Percentiles rank a stretch among this genome's conserved stretches.
Conservation (phyloP, 2,888 invertebrate species). For the Caradrina kadenii region DNA sequence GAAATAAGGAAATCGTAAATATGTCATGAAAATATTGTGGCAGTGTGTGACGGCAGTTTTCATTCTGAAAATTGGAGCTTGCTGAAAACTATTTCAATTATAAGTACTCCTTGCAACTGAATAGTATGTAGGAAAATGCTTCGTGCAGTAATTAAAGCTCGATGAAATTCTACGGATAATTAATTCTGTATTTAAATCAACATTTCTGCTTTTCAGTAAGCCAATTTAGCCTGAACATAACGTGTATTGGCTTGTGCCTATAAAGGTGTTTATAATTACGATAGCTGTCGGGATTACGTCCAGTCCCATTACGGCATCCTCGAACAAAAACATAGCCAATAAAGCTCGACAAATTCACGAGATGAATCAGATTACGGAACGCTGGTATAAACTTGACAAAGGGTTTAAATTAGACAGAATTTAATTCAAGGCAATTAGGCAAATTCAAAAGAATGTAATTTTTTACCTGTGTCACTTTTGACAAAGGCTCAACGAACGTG, state of each 20-base stretch:
- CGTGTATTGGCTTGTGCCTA: conserved; percentile 7
- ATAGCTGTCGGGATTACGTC: conserved; percentile 17
- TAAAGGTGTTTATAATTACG: conserved; percentile 34
- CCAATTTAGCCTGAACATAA: conserved; percentile 7
- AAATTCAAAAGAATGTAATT: conserved; percentile 56
- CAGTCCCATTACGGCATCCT: conserved; percentile 26
- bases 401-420: conserved; percentile 54
- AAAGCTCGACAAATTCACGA: conserved; percentile 36
- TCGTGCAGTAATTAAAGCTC: conserved; percentile 2
- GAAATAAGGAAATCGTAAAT: conserved; percentile 20
- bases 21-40: conserved; percentile 5
- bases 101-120: background rate
- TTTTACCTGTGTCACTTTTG: conserved; percentile 59
- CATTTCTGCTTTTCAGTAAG: background rate
- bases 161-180: background rate
- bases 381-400: conserved; percentile 47
- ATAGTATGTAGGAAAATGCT: background rate
- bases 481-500: conserved; percentile 51
- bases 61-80: background rate
- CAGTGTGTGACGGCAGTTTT: background rate
- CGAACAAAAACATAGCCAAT: conserved; percentile 24
- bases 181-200: conserved; percentile 12
- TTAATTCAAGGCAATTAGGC: conserved; percentile 47
- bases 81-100: conserved; percentile 5
- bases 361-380: conserved; percentile 34